phyloP scores from a whole-genome alignment of 2,797 vertebrate species.

The Chrosomus eos region DNA sequence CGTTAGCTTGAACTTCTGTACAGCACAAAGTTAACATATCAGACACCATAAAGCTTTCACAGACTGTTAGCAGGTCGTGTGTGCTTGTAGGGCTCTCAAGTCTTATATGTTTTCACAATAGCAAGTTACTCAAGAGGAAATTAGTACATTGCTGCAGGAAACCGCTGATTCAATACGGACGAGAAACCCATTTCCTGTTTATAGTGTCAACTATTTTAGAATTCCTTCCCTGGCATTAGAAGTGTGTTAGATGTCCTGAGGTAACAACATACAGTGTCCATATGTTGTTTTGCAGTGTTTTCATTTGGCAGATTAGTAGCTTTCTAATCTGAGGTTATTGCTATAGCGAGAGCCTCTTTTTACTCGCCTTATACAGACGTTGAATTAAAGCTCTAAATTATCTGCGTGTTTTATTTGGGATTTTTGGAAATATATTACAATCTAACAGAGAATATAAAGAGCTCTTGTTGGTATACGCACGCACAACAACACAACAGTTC shows the following conservation, averaged over 20 bases:
- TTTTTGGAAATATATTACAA: neutral
- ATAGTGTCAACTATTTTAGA: slow-evolving; percentile 27
- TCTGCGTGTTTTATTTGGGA: neutral
- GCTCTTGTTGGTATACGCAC: neutral
- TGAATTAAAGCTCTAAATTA: neutral
- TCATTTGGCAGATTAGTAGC: slow-evolving; percentile 10
- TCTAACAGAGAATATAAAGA: neutral
- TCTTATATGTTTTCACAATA: slow-evolving; percentile 12
- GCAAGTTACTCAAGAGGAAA: slow-evolving; percentile 34
- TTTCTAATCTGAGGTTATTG: slow-evolving; percentile 16
- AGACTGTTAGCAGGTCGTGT: neutral
- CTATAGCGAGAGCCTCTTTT: neutral
- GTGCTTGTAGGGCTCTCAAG: neutral
- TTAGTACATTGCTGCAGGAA: slow-evolving; percentile 36
- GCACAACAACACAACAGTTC: neutral
- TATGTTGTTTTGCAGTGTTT: slow-evolving; percentile 29
- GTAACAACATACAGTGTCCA: slow-evolving; percentile 32
- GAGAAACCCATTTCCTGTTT: slow-evolving; percentile 41
- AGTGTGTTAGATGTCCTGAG: slow-evolving; percentile 27
- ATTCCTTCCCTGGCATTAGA: slow-evolving; percentile 29
- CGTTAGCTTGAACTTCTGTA: neutral
- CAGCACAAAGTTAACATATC: neutral
- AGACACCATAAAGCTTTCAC: neutral
- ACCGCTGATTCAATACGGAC: slow-evolving; percentile 24
- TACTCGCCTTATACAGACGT: neutral